Evolutionary conservation across 1,140 invertebrate species (phyloP).

Genomic region (Pseudomyrmex cubaensis): DNA sequence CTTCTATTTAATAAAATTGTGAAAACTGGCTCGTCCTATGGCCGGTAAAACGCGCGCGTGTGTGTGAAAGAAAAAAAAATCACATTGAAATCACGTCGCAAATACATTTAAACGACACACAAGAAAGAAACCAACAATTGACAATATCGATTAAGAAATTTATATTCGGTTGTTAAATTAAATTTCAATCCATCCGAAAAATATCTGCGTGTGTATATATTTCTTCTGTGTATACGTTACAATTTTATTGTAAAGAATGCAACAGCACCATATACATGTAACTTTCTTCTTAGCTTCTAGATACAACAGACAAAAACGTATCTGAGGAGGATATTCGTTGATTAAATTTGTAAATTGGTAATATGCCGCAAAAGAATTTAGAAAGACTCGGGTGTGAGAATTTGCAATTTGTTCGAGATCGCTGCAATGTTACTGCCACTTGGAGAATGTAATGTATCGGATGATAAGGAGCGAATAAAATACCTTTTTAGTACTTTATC

Average conservation of each 20-base stretch:
- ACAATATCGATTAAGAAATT: constrained; percentile 41
- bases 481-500: constrained; percentile 68
- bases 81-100: constrained; percentile 4
- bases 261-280: constrained; percentile 59
- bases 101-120: constrained; percentile 38
- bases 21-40: neutral
- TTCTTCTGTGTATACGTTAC: constrained; percentile 56
- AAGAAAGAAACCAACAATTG: constrained; percentile 37
- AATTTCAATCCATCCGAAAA: neutral
- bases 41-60: too few relatives aligned
- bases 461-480: constrained; percentile 68
- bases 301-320: constrained; percentile 57
- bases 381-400: neutral
- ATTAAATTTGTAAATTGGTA: constrained; percentile 63
- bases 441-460: constrained; percentile 66
- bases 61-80: too few relatives aligned
- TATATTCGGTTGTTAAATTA: constrained; percentile 64
- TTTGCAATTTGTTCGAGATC: constrained; percentile 60
- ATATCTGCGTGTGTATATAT: constrained; percentile 56
- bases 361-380: constrained; percentile 59
- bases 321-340: constrained; percentile 51
- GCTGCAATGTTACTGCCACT: constrained; percentile 70
- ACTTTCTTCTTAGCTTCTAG: constrained; percentile 63
- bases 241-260: constrained; percentile 62
- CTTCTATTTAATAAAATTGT: constrained; percentile 47